Conservation (phyloP, 92 coral and sea anemone genomes). For the Heteractis magnifica region DNA sequence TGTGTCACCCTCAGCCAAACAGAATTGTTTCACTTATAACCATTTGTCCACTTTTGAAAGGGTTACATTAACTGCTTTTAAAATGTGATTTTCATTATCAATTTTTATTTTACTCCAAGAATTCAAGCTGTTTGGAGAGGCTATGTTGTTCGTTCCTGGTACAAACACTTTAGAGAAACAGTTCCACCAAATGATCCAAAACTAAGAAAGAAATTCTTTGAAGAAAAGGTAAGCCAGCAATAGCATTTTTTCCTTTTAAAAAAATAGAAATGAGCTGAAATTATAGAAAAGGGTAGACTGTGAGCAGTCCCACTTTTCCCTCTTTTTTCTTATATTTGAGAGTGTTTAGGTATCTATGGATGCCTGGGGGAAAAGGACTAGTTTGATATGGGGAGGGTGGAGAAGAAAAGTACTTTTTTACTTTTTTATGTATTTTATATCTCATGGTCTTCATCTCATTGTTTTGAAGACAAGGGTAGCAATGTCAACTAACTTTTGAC, state of each 20-base stretch:
- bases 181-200: conserved; percentile 91
- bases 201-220: conserved; percentile 81
- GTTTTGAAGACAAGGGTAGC: conserved; percentile 45
- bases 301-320: neutral
- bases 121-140: conserved; percentile 95
- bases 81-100: neutral
- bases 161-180: conserved; percentile 71
- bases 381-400: too few species aligned
- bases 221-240: conserved; percentile 66
- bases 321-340: too few species aligned
- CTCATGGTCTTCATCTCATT: too few species aligned
- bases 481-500: neutral
- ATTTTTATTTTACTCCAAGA: neutral
- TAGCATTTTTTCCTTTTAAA: too few species aligned
- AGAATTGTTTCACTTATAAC: too few species aligned
- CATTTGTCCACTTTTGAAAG: neutral
- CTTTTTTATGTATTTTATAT: too few species aligned
- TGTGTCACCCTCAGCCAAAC: too few species aligned
- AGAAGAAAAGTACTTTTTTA: too few species aligned
- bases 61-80: neutral
- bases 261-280: too few species aligned
- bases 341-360: too few species aligned
- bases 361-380: too few species aligned
- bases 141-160: conserved; percentile 88
- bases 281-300: neutral